Evolutionary conservation across 1,140 invertebrate species (phyloP).

Genomic region (Orchesella cincta): DNA sequence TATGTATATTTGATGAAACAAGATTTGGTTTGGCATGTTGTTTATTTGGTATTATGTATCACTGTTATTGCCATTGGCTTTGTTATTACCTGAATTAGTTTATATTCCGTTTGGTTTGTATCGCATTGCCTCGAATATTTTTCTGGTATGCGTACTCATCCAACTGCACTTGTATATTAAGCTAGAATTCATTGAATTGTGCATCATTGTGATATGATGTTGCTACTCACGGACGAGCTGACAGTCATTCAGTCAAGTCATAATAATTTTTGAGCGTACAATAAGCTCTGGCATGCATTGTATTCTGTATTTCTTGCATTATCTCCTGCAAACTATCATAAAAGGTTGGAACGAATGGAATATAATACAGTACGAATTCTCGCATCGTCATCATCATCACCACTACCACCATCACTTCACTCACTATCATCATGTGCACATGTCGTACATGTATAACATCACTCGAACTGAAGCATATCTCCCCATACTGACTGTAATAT

Average conservation of each 20-base stretch:
- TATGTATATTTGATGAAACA: background rate
- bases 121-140: background rate
- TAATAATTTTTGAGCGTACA: background rate
- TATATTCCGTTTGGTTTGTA: background rate
- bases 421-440: background rate
- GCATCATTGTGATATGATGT: background rate
- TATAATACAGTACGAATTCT: slow-evolving; percentile 13
- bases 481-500: background rate
- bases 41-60: background rate
- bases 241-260: slow-evolving; percentile 1
- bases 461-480: background rate
- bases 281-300: background rate
- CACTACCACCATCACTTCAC: background rate
- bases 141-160: background rate
- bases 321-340: background rate
- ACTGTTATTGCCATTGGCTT: background rate
- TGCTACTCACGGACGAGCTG: background rate
- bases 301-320: background rate
- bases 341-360: background rate
- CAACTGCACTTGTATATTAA: background rate
- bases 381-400: slow-evolving; percentile 11
- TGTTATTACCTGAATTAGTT: too few relatives aligned
- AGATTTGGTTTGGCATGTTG: background rate
- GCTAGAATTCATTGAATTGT: background rate
- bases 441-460: background rate